Evolutionary conservation across 92 coral and sea anemone species (phyloP).

Genomic region (Porites rus): DNA sequence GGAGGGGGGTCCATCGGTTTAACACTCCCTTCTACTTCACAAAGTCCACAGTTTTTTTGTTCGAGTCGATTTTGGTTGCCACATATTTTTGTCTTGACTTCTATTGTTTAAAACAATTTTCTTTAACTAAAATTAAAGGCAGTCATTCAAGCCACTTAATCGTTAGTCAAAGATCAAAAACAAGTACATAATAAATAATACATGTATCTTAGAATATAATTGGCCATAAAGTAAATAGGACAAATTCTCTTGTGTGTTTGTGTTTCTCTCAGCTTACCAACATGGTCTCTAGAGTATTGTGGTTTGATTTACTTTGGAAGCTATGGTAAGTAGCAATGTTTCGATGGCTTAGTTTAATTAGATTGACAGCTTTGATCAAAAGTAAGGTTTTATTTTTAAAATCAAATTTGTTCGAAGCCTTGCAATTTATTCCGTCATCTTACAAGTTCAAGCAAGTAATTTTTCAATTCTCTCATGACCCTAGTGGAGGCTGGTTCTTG

Average conservation of each 20-base stretch:
- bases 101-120: too few relatives aligned
- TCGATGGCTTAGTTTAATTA: neutral
- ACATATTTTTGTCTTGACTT: too few relatives aligned
- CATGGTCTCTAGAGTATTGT: neutral
- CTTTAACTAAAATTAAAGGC: neutral
- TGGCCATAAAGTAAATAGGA: neutral
- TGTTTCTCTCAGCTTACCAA: neutral
- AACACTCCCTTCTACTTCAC: too few relatives aligned
- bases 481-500: neutral
- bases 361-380: neutral
- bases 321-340: conserved; percentile 10
- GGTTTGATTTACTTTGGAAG: neutral
- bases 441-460: too few relatives aligned
- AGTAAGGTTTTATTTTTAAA: neutral
- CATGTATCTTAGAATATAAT: neutral
- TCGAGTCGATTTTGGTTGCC: too few relatives aligned
- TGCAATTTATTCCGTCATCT: neutral
- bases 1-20: too few relatives aligned
- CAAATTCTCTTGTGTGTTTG: too few relatives aligned
- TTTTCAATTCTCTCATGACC: too few relatives aligned
- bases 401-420: neutral
- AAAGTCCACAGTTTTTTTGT: too few relatives aligned
- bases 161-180: neutral
- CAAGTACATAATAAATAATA: conserved; percentile 8
- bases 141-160: neutral